These are phyloP conservation scores for Drosophila triauraria DNA, from an alignment of 1,140 invertebrate species.

Conservation along the genomic window DNA sequence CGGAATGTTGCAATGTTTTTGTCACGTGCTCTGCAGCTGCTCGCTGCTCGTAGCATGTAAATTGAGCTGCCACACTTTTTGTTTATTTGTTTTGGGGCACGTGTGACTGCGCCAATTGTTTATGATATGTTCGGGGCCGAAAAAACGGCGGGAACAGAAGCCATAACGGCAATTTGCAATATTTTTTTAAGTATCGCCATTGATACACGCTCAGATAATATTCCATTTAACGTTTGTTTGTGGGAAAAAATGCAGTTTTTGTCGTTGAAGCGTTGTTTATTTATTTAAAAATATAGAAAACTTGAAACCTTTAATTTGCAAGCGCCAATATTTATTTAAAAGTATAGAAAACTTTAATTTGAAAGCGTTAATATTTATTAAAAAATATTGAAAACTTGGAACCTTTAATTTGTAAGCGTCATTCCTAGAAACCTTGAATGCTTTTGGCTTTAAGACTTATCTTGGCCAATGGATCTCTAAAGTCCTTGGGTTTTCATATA, in stretches of 20 bases:
- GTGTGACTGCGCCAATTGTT: constrained; percentile 65
- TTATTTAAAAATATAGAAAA: neutral
- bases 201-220: constrained; percentile 3
- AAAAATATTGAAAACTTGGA: neutral
- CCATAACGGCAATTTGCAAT: constrained; percentile 20
- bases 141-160: constrained; percentile 7
- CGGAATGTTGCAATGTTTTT: constrained; percentile 59
- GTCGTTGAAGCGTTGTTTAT: neutral
- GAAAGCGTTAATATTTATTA: neutral
- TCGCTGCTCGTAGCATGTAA: constrained; percentile 41
- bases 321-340: no score
- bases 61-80: constrained; percentile 70
- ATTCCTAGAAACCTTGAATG: no score
- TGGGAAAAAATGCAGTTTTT: neutral
- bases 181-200: constrained; percentile 21
- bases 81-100: constrained; percentile 72
- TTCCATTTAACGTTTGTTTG: neutral
- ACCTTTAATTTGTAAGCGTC: no score
- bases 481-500: no score
- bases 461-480: no score
- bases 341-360: no score
- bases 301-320: neutral
- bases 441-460: no score
- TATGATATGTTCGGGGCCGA: constrained; percentile 36
- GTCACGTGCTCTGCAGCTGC: constrained; percentile 66